Conservation (phyloP, 2,888 invertebrate species). For the Xanthia icteritia region DNA sequence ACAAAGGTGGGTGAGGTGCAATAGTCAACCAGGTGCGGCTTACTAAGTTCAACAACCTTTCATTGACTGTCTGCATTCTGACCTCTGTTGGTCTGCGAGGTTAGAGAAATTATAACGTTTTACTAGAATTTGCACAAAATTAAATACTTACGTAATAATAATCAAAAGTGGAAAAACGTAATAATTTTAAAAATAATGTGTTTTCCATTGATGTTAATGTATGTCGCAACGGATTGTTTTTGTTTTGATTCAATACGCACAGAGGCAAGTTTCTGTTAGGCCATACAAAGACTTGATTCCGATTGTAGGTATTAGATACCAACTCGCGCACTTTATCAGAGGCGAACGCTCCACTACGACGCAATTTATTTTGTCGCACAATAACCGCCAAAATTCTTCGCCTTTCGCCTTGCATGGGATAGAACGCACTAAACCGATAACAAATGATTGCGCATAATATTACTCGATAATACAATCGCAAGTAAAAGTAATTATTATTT, state of each 20-base stretch:
- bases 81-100: conserved; percentile 14
- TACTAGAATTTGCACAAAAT: not conserved
- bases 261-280: not conserved
- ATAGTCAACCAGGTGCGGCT: conserved; percentile 19
- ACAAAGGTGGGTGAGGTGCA: not conserved
- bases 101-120: not conserved
- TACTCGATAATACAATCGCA: conserved; percentile 36
- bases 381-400: not conserved
- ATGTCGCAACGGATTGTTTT: not conserved
- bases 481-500: conserved; percentile 54
- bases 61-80: conserved; percentile 27
- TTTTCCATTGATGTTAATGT: not conserved
- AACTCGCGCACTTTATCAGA: not conserved
- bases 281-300: not conserved
- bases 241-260: not conserved
- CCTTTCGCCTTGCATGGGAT: conserved; percentile 5
- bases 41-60: conserved; percentile 16
- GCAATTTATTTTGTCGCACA: not conserved
- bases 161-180: not conserved
- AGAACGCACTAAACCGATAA: conserved; percentile 11
- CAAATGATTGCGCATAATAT: conserved; percentile 26
- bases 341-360: not conserved
- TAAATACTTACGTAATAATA: not conserved
- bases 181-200: not conserved
- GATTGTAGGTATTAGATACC: conserved; percentile 1